A percentile compares a stretch with the other conserved stretches of the same genome.
These are phyloP conservation scores for Grapholita molesta DNA, from an alignment of 1,140 invertebrate species.

Conservation along the genomic window DNA sequence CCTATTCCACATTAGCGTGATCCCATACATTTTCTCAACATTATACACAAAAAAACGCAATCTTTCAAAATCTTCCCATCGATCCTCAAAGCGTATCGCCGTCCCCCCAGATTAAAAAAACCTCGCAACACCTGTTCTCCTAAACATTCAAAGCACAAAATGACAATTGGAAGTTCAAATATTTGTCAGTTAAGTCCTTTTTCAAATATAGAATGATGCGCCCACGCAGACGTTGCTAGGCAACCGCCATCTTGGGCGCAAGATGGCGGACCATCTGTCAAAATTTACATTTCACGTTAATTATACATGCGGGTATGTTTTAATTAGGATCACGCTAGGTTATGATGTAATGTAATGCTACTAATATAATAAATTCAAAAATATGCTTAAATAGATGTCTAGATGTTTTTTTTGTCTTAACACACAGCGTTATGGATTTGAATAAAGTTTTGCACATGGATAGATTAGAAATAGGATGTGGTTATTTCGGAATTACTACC, in stretches of 20 bases:
- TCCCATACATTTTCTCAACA: not conserved
- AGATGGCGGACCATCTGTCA: constrained; percentile 66
- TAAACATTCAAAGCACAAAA: not conserved
- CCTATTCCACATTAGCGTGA: not conserved
- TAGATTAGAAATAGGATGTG: too few relatives aligned
- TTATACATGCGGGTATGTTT: constrained; percentile 20
- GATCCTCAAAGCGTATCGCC: constrained; percentile 46
- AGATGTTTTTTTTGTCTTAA: too few relatives aligned
- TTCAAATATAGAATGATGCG: constrained; percentile 25
- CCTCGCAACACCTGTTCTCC: constrained; percentile 52
- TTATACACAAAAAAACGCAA: constrained; percentile 8
- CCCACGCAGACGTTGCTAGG: constrained; percentile 58
- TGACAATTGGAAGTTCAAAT: not conserved
- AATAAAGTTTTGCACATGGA: too few relatives aligned
- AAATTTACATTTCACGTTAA: constrained; percentile 50
- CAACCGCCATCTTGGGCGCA: constrained; percentile 50
- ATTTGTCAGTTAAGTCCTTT: not conserved
- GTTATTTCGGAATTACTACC: too few relatives aligned
- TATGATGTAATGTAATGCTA: not conserved
- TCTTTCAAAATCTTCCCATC: constrained; percentile 43
- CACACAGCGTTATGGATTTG: too few relatives aligned
- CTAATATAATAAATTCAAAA: too few relatives aligned
- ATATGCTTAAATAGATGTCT: too few relatives aligned
- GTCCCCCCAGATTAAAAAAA: constrained; percentile 42
- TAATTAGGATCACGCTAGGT: not conserved